Base-by-base conservation (phyloP, 1,140 invertebrate species). In the Drosophila santomea region DNA sequence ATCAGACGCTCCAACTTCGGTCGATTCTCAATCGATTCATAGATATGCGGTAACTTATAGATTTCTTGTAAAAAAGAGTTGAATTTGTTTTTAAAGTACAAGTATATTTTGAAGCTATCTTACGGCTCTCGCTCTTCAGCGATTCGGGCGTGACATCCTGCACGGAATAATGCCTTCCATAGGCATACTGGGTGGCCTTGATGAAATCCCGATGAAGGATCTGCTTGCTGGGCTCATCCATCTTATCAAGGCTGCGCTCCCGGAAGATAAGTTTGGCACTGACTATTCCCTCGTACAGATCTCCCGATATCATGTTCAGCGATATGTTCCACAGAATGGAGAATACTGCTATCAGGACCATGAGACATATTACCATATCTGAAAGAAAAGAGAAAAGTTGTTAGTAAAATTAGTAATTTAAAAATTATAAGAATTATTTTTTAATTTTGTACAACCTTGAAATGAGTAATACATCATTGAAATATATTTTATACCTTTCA, bases 251-350 rank as follows among this genome's bases (percentile, higher is more conserved):
- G 52, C 90, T 74, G 11, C 90, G 78, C 15, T 89, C 72, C 38
- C 75, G 78, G 51, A 91, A 91, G 48, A 75, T 62, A 39, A 91
- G 51, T 80, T 91, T 91, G 74, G 78, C 86, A 89, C 90, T 91
- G 20, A 91, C 79, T 39, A 91, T 78, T 62, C 90, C 86, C 72
- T 90, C 77, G 17, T 85, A 67, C 56, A 91, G 72, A 61, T 91
- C 90, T 5, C 78, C 80, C 4, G 90, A 89, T 38, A 91, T 39
- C 63, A 91, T 77, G 41, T 83, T 83, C 76, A 91, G 39, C 0
- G 83, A 83, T 44, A 91, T 20, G 35, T 78, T 85, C 90, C 90
- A 91, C 5, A 89, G 35, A 12, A 91, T 91, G 32, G 90, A 91
- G 47, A 81, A 80, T 36, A 83, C 62, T 1, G 90, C 90, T 17